These are phyloP conservation scores for Platichthys flesus DNA, from an alignment of 2,113 vertebrate species.

Conservation along the genomic window DNA sequence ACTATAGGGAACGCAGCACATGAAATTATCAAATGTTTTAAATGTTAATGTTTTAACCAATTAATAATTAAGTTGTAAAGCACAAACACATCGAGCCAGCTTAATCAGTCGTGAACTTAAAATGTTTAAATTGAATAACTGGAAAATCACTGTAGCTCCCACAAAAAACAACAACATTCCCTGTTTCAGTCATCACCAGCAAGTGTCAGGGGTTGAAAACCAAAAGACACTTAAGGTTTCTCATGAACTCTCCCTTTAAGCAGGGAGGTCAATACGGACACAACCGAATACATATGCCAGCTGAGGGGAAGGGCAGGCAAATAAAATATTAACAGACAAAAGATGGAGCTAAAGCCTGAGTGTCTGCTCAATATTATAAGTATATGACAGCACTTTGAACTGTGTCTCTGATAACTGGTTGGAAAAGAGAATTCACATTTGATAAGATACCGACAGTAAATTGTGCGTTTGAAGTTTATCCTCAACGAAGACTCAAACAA, in stretches of 20 bases:
- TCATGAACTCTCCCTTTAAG: constrained; percentile 55
- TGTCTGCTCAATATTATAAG: constrained; percentile 45
- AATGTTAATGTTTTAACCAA: too few species aligned
- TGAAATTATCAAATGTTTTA: too few species aligned
- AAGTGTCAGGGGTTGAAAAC: not conserved
- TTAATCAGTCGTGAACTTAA: too few species aligned
- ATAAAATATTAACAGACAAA: constrained; percentile 75
- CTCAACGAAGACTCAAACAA: constrained; percentile 17
- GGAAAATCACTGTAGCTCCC: too few species aligned
- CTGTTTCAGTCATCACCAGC: too few species aligned
- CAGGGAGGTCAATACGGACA: constrained; percentile 60
- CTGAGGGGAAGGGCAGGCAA: constrained; percentile 45
- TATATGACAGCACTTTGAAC: constrained; percentile 75
- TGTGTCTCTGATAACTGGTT: constrained; percentile 49
- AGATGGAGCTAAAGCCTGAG: constrained; percentile 55
- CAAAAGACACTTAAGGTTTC: not conserved
- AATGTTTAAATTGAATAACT: too few species aligned
- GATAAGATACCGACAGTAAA: constrained; percentile 71
- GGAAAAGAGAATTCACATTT: constrained; percentile 47
- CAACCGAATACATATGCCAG: constrained; percentile 43
- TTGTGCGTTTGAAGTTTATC: constrained; percentile 17
- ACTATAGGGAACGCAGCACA: too few species aligned
- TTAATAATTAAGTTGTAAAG: too few species aligned
- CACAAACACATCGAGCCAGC: too few species aligned
- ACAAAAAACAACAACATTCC: too few species aligned